phyloP scores from a whole-genome alignment of 2,888 invertebrate genomes.

The Apoda limacodes region DNA sequence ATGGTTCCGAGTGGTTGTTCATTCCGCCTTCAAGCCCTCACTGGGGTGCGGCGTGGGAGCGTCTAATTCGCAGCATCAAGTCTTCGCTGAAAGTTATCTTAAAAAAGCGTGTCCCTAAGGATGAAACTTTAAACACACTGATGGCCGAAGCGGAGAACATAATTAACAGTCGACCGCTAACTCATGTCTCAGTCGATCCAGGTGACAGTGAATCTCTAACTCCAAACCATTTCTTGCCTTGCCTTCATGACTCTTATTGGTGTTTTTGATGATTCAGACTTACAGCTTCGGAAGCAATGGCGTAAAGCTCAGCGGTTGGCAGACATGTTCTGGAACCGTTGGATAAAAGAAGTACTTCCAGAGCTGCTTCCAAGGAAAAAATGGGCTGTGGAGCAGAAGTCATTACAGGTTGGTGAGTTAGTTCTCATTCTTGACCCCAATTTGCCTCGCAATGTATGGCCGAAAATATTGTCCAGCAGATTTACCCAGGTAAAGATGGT shows the following conservation, averaged over 20 bases:
- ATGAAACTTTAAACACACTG: conserved; percentile 10
- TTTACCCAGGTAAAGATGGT: too few relatives aligned
- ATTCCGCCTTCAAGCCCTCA: conserved; percentile 14
- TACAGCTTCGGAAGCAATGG: conserved; percentile 23
- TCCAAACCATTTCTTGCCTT: conserved; percentile 27
- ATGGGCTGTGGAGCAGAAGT: conserved; percentile 1
- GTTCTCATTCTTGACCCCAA: conserved; percentile 10
- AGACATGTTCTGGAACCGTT: conserved; percentile 24
- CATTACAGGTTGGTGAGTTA: conserved; percentile 11
- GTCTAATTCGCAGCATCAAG: conserved; percentile 14
- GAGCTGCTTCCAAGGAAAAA: conserved; percentile 10
- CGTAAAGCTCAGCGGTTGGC: conserved; percentile 18
- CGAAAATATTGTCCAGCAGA: too few relatives aligned
- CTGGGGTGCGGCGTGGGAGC: conserved; percentile 17
- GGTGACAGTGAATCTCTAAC: conserved; percentile 24
- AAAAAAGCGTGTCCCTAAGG: conserved; percentile 10
- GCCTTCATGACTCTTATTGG: conserved; percentile 14
- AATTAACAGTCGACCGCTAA: conserved; percentile 33
- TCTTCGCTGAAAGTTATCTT: conserved; percentile 10
- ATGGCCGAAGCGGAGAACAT: conserved; percentile 12
- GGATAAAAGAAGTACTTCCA: conserved; percentile 18
- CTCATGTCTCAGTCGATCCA: conserved; percentile 24
- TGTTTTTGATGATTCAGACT: conserved; percentile 14
- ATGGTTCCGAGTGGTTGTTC: conserved; percentile 15
- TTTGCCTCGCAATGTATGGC: conserved; percentile 5